Base-by-base conservation (phyloP, 2,888 invertebrate species). In the Copidosoma aretas region DNA sequence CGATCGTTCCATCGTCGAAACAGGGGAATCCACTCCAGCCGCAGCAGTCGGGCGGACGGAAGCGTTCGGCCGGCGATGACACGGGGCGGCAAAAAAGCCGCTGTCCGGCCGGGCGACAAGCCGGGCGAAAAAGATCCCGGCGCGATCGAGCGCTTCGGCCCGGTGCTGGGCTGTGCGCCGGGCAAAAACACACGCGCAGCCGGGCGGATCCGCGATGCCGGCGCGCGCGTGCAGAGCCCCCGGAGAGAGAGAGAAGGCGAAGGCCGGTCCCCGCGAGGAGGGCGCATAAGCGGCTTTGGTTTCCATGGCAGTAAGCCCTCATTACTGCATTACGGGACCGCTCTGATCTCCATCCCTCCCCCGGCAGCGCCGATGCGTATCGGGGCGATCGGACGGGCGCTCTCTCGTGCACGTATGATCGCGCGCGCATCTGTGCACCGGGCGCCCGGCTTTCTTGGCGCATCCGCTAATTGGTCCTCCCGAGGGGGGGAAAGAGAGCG, bases 261-360 rank as follows among this genome's bases (percentile, higher is more conserved):
- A 70, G 73, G 75, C 73, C 73, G 75, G 82, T 17, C 43, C 43
- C 43, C 3, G 43, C 43, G 43, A 46, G 43, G 15, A 46, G 43
- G 82, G 80, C 79, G 80, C 79, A 78, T 83, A 83, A 83, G 83
- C 83, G 80, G 83, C 82, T 83, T 83, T 83, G 82, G 83, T 83
- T 83, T 82, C 83, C 83, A 83, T 83, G 83, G 83, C 82, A 83
- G 83, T 83, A 83, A 83, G 82, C 82, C 80, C 82, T 83, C 83
- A 83, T 83, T 83, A 83, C 82, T 83, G 83, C 80, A 83, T 83
- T 83, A 83, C 82, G 80, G 80, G 78, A 25, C 59, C 77, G 41
- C 43, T 21, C 32, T 32, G 32, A 32, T 32, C 32, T 32, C 32
- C 8, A 32, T 32, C 32, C 8, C 32, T 32, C 32, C 8, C 32